Conservation (phyloP, 1,140 invertebrate genomes). For the Drosophila ogumai region DNA sequence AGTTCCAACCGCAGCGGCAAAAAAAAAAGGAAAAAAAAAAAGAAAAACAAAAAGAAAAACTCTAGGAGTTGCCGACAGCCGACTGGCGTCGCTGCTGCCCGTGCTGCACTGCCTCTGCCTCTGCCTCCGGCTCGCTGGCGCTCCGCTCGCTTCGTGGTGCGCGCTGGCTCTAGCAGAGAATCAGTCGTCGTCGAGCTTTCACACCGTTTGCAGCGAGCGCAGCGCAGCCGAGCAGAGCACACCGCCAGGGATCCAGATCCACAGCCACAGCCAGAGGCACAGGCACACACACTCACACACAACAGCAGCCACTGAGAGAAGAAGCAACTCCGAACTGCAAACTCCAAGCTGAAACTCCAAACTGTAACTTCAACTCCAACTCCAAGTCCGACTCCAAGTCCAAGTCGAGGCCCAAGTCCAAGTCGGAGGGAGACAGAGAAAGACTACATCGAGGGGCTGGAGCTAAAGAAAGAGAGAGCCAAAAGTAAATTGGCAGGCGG, state of each 20-base stretch:
- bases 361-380: not conserved
- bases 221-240: conserved; percentile 47
- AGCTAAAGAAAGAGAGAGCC: conserved; percentile 16
- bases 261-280: conserved; percentile 25
- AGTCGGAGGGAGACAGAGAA: not conserved
- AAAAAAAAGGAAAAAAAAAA: not conserved
- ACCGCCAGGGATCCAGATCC: conserved; percentile 44
- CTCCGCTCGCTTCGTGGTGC: conserved; percentile 68
- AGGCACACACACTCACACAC: conserved; percentile 2
- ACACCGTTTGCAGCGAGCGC: conserved; percentile 82
- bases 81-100: conserved; percentile 41
- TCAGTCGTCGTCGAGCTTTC: conserved; percentile 85
- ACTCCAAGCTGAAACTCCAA: not conserved
- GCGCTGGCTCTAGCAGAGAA: conserved; percentile 63
- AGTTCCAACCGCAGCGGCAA: conserved; percentile 36
- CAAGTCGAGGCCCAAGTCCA: conserved; percentile 1
- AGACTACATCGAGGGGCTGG: conserved; percentile 5
- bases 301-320: conserved; percentile 38
- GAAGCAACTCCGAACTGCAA: conserved; percentile 23
- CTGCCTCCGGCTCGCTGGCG: conserved; percentile 4
- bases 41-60: conserved; percentile 10
- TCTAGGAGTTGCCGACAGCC: conserved; percentile 59
- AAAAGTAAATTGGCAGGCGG: conserved; percentile 48
- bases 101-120: conserved; percentile 8
- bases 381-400: not conserved